Percentiles rank a stretch among this genome's conserved stretches.
phyloP scores from a whole-genome alignment of 2,113 vertebrate species.

The Apaloderma vittatum region DNA sequence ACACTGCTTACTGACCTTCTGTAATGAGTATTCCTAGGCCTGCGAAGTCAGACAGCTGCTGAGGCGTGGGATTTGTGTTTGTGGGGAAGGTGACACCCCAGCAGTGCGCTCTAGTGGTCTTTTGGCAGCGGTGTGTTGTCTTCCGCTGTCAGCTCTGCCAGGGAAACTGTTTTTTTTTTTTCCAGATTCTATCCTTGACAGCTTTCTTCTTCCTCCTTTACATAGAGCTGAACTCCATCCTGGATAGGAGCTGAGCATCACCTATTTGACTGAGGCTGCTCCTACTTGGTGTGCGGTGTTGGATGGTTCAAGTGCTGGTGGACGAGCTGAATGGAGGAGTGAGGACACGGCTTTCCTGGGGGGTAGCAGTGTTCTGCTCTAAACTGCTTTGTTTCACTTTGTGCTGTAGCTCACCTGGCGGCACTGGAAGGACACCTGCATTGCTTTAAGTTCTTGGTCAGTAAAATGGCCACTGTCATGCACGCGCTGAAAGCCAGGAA shows the following conservation, averaged over 20 bases:
- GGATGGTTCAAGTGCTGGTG: neutral
- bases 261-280: neutral
- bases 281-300: neutral
- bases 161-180: neutral
- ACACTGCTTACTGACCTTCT: neutral
- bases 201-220: neutral
- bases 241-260: neutral
- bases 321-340: neutral
- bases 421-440: slow-evolving; percentile 84
- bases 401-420: slow-evolving; percentile 80
- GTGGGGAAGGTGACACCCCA: neutral
- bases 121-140: neutral
- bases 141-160: neutral
- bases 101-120: neutral
- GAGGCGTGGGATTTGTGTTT: neutral
- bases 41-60: neutral
- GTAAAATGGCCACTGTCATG: slow-evolving; percentile 63
- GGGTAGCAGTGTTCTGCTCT: neutral
- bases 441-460: slow-evolving; percentile 83
- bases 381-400: neutral
- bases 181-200: neutral
- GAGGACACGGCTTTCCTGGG: neutral
- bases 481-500: slow-evolving; percentile 80
- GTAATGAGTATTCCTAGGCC: neutral
- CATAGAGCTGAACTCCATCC: neutral